phyloP scores from a whole-genome alignment of 2,113 vertebrate genomes.

The Tringa solitaria region DNA sequence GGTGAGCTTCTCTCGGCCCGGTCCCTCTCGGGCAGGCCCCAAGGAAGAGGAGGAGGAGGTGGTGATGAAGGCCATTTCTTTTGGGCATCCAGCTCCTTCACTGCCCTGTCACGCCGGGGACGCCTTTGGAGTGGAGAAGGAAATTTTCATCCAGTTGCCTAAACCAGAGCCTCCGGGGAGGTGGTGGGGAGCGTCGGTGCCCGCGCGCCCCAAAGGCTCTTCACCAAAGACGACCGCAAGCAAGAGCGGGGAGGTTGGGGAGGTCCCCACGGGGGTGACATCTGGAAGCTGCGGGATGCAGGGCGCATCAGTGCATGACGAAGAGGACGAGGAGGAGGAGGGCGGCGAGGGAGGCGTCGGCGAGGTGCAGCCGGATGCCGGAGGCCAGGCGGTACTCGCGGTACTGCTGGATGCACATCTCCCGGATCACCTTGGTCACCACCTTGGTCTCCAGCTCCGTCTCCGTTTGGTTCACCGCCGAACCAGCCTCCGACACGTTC shows the following conservation, averaged over 20 bases:
- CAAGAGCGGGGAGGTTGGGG: fast-evolving
- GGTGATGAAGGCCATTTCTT: not conserved
- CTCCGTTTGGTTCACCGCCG: conserved; percentile 53
- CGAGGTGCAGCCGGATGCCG: not conserved
- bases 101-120: not conserved
- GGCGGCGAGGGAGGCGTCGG: conserved; percentile 26
- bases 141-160: not conserved
- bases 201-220: not conserved
- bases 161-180: not conserved
- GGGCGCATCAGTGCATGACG: not conserved
- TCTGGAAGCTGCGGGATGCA: fast-evolving
- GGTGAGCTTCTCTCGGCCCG: not conserved
- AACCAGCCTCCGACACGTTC: not conserved
- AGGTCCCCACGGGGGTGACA: not conserved
- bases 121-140: not conserved
- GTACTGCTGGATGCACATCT: conserved; percentile 78
- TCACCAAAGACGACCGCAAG: not conserved
- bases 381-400: conserved; percentile 46
- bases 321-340: conserved; percentile 67
- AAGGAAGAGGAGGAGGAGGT: not conserved
- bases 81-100: not conserved
- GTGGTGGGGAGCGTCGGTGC: not conserved
- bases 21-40: not conserved
- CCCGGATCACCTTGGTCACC: conserved; percentile 74
- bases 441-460: conserved; percentile 59